Evolutionary conservation across 2,888 invertebrate species (phyloP).

Genomic region (Trichogramma evanescens): DNA sequence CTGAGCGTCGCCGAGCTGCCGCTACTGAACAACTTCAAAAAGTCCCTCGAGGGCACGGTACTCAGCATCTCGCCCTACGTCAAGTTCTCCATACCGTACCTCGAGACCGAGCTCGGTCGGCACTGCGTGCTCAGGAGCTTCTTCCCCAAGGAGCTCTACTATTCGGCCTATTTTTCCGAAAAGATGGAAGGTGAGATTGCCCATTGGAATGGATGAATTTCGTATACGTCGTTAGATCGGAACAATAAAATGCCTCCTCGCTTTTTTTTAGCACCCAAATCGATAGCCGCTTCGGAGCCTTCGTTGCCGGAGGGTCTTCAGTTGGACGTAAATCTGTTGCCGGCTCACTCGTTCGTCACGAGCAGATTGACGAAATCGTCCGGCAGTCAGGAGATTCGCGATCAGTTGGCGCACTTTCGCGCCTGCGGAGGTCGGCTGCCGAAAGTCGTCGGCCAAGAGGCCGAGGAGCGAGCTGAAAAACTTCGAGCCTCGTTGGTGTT

Average conservation of each 20-base stretch:
- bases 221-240: background rate
- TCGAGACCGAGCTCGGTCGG: constrained; percentile 78
- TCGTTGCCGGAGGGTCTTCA: constrained; percentile 6
- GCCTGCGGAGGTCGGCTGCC: constrained; percentile 64
- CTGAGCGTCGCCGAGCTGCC: constrained; percentile 56
- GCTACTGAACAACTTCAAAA: constrained; percentile 62
- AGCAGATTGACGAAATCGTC: constrained; percentile 61
- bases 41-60: constrained; percentile 66
- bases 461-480: background rate
- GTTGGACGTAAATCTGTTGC: constrained; percentile 44
- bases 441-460: background rate
- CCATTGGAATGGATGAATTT: background rate
- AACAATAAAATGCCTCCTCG: background rate
- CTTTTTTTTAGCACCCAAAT: constrained; percentile 9
- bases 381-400: constrained; percentile 62
- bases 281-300: constrained; percentile 4
- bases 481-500: constrained; percentile 13
- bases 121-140: constrained; percentile 66
- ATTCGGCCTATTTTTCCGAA: constrained; percentile 57
- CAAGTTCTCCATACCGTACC: constrained; percentile 74
- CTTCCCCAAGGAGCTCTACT: constrained; percentile 68
- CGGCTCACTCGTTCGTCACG: constrained; percentile 67
- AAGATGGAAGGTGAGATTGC: constrained; percentile 34
- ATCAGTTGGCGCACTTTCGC: constrained; percentile 75
- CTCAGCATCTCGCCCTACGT: constrained; percentile 83